These are phyloP conservation scores for Graphium colonna DNA, from an alignment of 2,888 invertebrate species.

Conservation along the genomic window DNA sequence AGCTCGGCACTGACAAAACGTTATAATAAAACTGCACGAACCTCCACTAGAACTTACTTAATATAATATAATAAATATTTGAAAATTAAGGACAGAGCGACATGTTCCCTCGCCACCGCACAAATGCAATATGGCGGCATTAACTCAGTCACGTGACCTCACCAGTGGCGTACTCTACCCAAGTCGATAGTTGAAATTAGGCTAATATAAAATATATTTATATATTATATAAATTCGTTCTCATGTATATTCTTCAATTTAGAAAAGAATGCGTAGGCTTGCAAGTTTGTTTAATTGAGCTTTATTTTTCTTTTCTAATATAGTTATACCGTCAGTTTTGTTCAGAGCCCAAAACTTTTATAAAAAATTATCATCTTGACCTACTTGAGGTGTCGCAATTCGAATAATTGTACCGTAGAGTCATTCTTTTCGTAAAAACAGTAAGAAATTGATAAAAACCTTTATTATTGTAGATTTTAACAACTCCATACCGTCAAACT, in stretches of 20 bases:
- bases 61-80: conserved; percentile 39
- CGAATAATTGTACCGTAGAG: conserved; percentile 1
- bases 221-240: not conserved
- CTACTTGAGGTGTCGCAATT: conserved; percentile 12
- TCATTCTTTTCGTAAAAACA: not conserved
- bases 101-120: conserved; percentile 49
- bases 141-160: conserved; percentile 53
- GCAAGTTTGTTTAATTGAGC: not conserved
- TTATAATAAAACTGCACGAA: conserved; percentile 23
- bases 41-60: conserved; percentile 32
- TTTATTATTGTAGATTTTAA: no score
- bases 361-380: conserved; percentile 9
- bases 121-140: conserved; percentile 64
- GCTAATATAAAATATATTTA: conserved; percentile 2
- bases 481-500: not conserved
- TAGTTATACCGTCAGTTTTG: not conserved
- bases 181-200: conserved; percentile 12
- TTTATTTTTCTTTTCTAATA: not conserved
- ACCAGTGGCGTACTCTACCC: conserved; percentile 17
- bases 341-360: conserved; percentile 2
- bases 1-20: conserved; percentile 20
- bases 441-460: not conserved
- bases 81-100: conserved; percentile 47
- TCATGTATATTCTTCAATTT: not conserved
- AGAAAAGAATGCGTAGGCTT: not conserved